Conservation (phyloP, 2,113 vertebrate genomes). For the Scopus umbretta region DNA sequence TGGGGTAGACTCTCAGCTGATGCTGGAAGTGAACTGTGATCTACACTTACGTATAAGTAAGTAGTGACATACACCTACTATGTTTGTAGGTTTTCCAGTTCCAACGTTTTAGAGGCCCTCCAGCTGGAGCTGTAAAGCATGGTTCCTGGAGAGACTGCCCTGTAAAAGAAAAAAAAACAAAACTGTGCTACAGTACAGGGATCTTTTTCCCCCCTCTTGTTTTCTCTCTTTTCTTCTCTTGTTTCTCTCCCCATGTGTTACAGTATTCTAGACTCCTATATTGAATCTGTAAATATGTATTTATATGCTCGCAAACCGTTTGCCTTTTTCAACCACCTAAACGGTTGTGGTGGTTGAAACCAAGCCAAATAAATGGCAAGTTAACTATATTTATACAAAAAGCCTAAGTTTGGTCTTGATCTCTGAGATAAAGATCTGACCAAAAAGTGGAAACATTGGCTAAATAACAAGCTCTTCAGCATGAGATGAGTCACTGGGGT, state of each 20-base stretch:
- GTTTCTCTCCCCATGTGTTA: background rate
- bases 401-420: background rate
- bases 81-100: background rate
- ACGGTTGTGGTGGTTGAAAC: background rate
- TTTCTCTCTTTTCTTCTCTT: background rate
- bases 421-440: background rate
- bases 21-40: background rate
- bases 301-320: background rate
- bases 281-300: background rate
- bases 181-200: background rate
- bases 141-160: background rate
- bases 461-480: background rate
- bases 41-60: background rate
- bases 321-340: background rate
- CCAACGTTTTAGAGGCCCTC: background rate
- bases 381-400: background rate
- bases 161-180: background rate
- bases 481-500: background rate
- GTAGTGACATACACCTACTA: background rate
- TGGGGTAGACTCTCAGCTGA: background rate
- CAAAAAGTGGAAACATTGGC: background rate
- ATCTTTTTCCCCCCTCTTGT: background rate
- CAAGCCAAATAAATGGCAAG: background rate
- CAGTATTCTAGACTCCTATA: background rate
- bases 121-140: background rate